A percentile compares a stretch with the other conserved stretches of the same genome.
Evolutionary conservation across 92 coral and sea anemone genomes (phyloP).

Genomic region (Scolanthus callimorphus): DNA sequence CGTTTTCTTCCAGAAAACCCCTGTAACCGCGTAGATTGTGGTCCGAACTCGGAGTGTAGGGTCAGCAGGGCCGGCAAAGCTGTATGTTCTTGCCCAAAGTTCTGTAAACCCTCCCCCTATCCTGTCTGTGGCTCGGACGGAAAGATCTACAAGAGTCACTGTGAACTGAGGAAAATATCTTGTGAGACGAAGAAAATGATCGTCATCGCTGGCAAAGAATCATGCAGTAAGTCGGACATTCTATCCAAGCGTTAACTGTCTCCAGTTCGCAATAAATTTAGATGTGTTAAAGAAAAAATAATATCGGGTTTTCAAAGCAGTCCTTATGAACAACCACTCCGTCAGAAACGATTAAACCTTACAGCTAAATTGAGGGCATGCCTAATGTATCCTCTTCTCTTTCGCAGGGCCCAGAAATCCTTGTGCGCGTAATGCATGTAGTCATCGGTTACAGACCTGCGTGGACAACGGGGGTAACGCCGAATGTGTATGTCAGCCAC

Average conservation of each 20-base stretch:
- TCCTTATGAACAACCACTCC: too few relatives aligned
- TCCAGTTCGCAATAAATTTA: too few relatives aligned
- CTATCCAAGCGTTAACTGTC: too few relatives aligned
- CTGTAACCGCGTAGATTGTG: constrained; percentile 39
- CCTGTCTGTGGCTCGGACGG: constrained; percentile 76
- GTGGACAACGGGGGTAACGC: constrained; percentile 15
- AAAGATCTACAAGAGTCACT: constrained; percentile 36
- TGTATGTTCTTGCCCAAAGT: constrained; percentile 47
- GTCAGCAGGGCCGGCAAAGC: constrained; percentile 19
- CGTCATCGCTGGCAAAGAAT: constrained; percentile 4
- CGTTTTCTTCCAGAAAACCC: constrained; percentile 29
- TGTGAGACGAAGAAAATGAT: constrained; percentile 35
- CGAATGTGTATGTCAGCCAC: constrained; percentile 41
- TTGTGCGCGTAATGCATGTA: constrained; percentile 43
- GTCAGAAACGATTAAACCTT: too few relatives aligned
- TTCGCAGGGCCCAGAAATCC: constrained; percentile 13
- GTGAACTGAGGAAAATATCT: constrained; percentile 42
- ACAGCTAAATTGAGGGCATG: too few relatives aligned
- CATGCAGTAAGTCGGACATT: neutral
- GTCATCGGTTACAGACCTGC: constrained; percentile 57
- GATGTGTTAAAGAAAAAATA: too few relatives aligned
- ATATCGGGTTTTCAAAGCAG: too few relatives aligned
- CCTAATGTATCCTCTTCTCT: neutral
- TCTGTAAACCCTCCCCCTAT: constrained; percentile 15
- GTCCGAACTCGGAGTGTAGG: constrained; percentile 24